These are phyloP conservation scores for Lordiphosa collinella DNA, from an alignment of 1,140 invertebrate genomes.

Conservation along the genomic window DNA sequence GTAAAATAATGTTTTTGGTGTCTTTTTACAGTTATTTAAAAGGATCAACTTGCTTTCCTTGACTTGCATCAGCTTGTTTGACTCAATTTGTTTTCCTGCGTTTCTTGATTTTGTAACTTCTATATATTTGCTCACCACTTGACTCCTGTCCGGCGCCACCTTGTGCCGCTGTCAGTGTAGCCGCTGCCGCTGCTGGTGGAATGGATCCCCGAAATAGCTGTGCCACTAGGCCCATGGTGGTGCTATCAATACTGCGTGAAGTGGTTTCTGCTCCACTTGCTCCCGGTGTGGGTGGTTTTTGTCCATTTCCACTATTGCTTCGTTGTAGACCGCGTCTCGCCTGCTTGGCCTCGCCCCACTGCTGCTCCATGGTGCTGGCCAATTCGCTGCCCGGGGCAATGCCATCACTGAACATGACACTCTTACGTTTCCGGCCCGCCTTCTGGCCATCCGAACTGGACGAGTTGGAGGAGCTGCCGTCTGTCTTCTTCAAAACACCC, in stretches of 20 bases:
- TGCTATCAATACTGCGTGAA: slow-evolving; percentile 55
- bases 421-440: slow-evolving; percentile 82
- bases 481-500: slow-evolving; percentile 89
- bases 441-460: slow-evolving; percentile 79
- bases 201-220: slow-evolving; percentile 73
- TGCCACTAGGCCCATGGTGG: slow-evolving; percentile 63
- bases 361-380: slow-evolving; percentile 83
- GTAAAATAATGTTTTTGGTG: too few species aligned
- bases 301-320: slow-evolving; percentile 32
- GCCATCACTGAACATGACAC: slow-evolving; percentile 95
- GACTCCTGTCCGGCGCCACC: slow-evolving; percentile 14
- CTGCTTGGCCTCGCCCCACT: slow-evolving; percentile 69
- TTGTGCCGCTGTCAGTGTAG: slow-evolving; percentile 42
- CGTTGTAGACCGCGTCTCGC: slow-evolving; percentile 51
- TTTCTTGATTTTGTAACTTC: too few species aligned
- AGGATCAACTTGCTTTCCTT: too few species aligned
- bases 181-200: slow-evolving; percentile 64
- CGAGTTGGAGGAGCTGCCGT: slow-evolving; percentile 79
- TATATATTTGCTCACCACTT: slow-evolving; percentile 2
- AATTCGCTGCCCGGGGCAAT: slow-evolving; percentile 94
- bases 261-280: slow-evolving; percentile 1
- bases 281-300: slow-evolving; percentile 61
- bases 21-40: too few species aligned
- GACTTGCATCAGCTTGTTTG: too few species aligned
- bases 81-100: too few species aligned